Base-by-base conservation (phyloP, 2,888 invertebrate genomes). In the Eupithecia inturbata region DNA sequence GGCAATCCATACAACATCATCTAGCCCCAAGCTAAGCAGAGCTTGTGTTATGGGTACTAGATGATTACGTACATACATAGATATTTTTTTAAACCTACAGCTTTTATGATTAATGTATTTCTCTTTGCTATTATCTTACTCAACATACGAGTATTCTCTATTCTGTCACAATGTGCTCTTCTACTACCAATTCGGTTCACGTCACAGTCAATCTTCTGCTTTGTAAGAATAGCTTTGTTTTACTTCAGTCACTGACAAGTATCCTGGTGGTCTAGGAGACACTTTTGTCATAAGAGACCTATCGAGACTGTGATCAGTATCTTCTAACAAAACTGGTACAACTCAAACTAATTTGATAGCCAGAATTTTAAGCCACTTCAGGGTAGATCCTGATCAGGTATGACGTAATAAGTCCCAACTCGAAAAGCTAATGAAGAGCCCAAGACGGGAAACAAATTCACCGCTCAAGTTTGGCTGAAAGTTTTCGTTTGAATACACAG, bases 401-500 rank as follows among this genome's bases (percentile, higher is more conserved):
- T n/a, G n/a, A 89, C 88, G 86, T 90, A 89, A 91, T 90, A 91
- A 91, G 89, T 91, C 89, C 86, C 84, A 82, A 87, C 90, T 88
- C 84, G 86, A 85, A 85, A 88, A 89, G 88, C 89, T 89, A 90
- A 70, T 89, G 90, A 92, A 92, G 91, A 91, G 89, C 87, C 88
- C 79, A 81, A 85, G 85, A 85, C 85, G 85, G 87, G 88, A 90
- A 92, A 92, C 91, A 92, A 92, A 92, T 92, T 92, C 87, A 84
- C 81, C 82, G 86, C 83, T 84, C 79, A 89, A 92, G 88, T 91
- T 89, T 85, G 88, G 86, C 87, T 89, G 85, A 84, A 92, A 92
- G 85, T 92, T 91, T 85, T 84, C 84, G 87, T 88, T 91, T 88
- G 91, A 91, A 91, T 92, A 91, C 90, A 87, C 89, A 87, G 87